These are phyloP conservation scores for Rhizoglyphus robini DNA, from an alignment of 1,140 invertebrate species.

Conservation along the genomic window DNA sequence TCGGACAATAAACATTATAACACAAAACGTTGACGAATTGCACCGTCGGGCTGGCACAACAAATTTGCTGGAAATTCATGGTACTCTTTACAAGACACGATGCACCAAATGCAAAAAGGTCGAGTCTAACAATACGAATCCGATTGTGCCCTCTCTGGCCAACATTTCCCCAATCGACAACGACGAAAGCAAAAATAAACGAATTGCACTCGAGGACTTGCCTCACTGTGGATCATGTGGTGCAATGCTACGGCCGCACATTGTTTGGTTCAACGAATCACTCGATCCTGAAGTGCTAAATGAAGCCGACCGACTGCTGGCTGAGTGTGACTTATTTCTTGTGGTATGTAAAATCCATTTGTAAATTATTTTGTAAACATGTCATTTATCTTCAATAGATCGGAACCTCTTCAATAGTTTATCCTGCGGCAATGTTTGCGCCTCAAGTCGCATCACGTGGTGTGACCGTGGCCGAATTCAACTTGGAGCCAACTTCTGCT, in stretches of 20 bases:
- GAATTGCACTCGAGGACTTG: constrained; percentile 50
- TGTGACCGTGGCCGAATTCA: constrained; percentile 75
- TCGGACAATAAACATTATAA: constrained; percentile 55
- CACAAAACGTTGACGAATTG: constrained; percentile 90
- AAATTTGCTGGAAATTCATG: constrained; percentile 81
- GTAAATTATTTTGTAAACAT: constrained; percentile 18
- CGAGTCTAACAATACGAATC: constrained; percentile 53
- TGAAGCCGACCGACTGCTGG: constrained; percentile 47
- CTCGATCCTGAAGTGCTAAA: constrained; percentile 49
- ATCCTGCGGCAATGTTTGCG: constrained; percentile 82
- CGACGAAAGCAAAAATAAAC: constrained; percentile 31
- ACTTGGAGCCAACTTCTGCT: constrained; percentile 60
- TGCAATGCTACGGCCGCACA: constrained; percentile 62
- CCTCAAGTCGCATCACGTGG: constrained; percentile 57
- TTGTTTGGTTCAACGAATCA: constrained; percentile 81
- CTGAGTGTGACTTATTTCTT: constrained; percentile 62
- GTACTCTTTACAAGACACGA: constrained; percentile 60
- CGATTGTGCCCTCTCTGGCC: constrained; percentile 57
- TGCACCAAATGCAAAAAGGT: constrained; percentile 62
- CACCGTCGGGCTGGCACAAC: constrained; percentile 76
- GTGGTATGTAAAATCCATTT: constrained; percentile 35
- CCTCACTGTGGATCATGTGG: constrained; percentile 54
- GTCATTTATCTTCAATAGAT: constrained; percentile 32
- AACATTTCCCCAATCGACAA: constrained; percentile 44
- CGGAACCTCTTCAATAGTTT: constrained; percentile 68